Conservation (phyloP, 2,888 invertebrate genomes). For the Leucophenga maculata region DNA sequence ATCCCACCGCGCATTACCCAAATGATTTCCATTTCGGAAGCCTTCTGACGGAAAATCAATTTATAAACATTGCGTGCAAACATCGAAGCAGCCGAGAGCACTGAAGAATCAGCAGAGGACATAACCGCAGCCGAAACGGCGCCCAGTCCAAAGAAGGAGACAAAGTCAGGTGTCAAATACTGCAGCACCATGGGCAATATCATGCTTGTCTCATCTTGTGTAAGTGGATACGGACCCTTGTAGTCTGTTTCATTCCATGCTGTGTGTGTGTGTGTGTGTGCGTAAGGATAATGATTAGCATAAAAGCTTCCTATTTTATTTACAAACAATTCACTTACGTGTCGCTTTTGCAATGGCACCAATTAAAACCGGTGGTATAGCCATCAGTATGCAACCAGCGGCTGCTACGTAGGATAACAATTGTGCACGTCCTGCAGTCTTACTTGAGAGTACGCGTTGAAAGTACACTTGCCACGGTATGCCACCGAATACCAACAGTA, state of each 20-base stretch:
- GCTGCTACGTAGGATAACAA: conserved; percentile 96
- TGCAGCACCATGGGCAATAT: conserved; percentile 97
- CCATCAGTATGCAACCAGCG: conserved; percentile 95
- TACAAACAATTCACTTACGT: conserved; percentile 75
- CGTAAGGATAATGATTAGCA: neutral
- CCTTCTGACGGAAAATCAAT: conserved; percentile 95
- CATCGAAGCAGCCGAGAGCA: conserved; percentile 98
- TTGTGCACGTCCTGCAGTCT: conserved; percentile 94
- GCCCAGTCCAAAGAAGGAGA: conserved; percentile 97
- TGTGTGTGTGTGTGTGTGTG: conserved; percentile 73
- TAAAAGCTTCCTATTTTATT: neutral
- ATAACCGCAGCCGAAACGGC: conserved; percentile 99
- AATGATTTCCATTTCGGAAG: conserved; percentile 97
- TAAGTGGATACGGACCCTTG: conserved; percentile 82
- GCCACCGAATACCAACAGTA: conserved; percentile 93
- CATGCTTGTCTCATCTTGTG: conserved; percentile 88
- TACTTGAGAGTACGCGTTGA: conserved; percentile 96
- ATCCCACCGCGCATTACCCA: conserved; percentile 96
- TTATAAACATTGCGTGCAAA: conserved; percentile 99
- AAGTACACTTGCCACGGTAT: conserved; percentile 99
- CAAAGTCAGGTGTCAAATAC: conserved; percentile 94
- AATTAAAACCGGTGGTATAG: conserved; percentile 95
- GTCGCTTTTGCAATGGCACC: conserved; percentile 97
- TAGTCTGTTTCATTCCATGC: conserved; percentile 97
- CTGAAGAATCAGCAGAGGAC: conserved; percentile 99